Base-by-base conservation (phyloP, 1,140 invertebrate species). In the Tetragonula clypearis region DNA sequence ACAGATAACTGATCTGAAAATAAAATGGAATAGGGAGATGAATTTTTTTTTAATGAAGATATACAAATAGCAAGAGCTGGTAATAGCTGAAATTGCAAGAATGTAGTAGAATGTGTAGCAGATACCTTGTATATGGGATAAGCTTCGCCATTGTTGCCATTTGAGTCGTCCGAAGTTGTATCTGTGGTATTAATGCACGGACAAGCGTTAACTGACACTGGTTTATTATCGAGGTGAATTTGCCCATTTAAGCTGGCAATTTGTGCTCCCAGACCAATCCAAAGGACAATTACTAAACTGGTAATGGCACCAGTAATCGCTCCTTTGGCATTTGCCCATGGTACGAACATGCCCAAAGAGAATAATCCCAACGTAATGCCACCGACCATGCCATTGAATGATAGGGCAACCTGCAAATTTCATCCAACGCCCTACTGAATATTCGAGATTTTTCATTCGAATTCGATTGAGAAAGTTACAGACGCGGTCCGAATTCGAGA, bases 321-420 rank as follows among this genome's bases (percentile, higher is more conserved):
- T n/a, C 97, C 97, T 91, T 96, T 97, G 41, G 96, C 96, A 93
- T 98, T 98, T 1, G 97, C 97, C 95, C 96, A 98, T 1, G 98
- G 98, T 75, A 98, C 97, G 91, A 98, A 98, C 96, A 99, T 98
- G 74, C 98, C 98, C 41, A 99, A 93, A 0, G 97, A 97, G 92
- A 99, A 99, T 8, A 98, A 93, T 2, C 98, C 98, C 8, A 98
- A 93, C 2, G 98, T 96, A 0, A 98, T 97, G 26, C 98, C 98
- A 6, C 98, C 98, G 5, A 98, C 97, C 91, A 98, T 97, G 0
- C 98, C 98, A 92, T 98, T 98, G 75, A 98, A 97, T 12, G 97
- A 98, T 0, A 98, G 93, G 0, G 98, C 98, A 0, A 98, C 97
- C 96, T 97, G 89, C 2, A 62, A 71, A 17, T 75, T 56, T 23